Base-by-base conservation (phyloP, 2,888 invertebrate species). In the Pardosa pseudoannulata region DNA sequence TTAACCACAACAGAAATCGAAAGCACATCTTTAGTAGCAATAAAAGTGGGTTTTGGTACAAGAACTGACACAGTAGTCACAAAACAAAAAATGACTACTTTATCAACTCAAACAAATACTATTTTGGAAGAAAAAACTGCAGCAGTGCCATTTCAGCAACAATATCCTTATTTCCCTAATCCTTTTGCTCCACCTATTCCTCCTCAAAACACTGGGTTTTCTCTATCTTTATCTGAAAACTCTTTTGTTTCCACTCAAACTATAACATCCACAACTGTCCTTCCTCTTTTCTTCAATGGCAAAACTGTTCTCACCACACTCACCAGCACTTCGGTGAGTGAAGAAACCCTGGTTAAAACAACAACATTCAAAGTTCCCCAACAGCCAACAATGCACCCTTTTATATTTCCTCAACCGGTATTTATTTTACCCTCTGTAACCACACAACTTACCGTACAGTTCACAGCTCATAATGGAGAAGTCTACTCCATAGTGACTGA, bases 11-110 rank as follows among this genome's bases (percentile, higher is more conserved):
- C 89, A 6, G 85, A 87, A 11, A 36, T 89, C 9, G 71, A 86
- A 46, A 89, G 87, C 39, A 86, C 89, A 28, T 89, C 89, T 50
- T 81, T 89, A 62, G 83, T 89, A 16, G 89, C 89, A 9, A 89
- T 89, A 19, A 87, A 86, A 79, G 85, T 89, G 27, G 89, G 89
- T 5, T 89, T 78, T 41, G 88, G 88, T 32, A 89, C 89, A 2
- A 79, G 89, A 67, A 89, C 89, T 16, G 89, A 89, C 39, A 89
- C 89, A 23, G 16, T 89, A n/a, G 87, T 88, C 16, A 75, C 86
- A 31, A 76, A 74, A 11, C 86, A 88, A 56, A 88, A 88, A n/a
- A 56, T 89, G 39, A 89, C 89, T 27, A 88, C 88, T 41, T 74
- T 89, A 9, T 67, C 76, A 3, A 89, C 89, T 9, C 41, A 72